Evolutionary conservation across 1,140 invertebrate genomes (phyloP).

Genomic region (Heliconius hewitsoni): DNA sequence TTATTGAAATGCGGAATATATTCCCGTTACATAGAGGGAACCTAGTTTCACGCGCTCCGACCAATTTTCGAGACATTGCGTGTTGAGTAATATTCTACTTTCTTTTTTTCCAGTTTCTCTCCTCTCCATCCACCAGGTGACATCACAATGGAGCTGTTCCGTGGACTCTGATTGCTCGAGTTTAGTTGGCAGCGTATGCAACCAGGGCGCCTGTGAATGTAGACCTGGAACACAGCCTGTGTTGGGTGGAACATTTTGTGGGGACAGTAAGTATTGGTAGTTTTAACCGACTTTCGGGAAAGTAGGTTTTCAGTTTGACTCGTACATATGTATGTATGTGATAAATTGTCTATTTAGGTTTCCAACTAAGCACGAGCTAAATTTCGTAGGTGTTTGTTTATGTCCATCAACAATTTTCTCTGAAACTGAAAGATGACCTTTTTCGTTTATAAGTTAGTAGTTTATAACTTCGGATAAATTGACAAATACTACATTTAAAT

Average conservation of each 20-base stretch:
- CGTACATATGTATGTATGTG: background rate
- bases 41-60: too few relatives aligned
- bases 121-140: background rate
- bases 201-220: slow-evolving; percentile 49
- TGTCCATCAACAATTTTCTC: too few relatives aligned
- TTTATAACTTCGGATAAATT: too few relatives aligned
- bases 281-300: background rate
- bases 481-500: too few relatives aligned
- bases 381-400: too few relatives aligned
- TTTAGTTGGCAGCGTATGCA: slow-evolving; percentile 48
- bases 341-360: background rate
- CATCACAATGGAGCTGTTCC: slow-evolving; percentile 48
- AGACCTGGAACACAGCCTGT: slow-evolving; percentile 44
- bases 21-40: too few relatives aligned
- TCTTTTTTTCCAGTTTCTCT: background rate
- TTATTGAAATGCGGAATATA: too few relatives aligned
- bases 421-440: too few relatives aligned
- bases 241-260: slow-evolving; percentile 50
- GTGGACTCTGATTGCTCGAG: slow-evolving; percentile 47
- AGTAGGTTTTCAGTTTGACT: too few relatives aligned
- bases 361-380: too few relatives aligned
- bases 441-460: too few relatives aligned
- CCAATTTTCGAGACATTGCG: too few relatives aligned
- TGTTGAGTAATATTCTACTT: background rate
- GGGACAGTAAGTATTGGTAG: slow-evolving; percentile 40